Conservation (phyloP, 1,140 invertebrate genomes). For the Phymastichus coffea region DNA sequence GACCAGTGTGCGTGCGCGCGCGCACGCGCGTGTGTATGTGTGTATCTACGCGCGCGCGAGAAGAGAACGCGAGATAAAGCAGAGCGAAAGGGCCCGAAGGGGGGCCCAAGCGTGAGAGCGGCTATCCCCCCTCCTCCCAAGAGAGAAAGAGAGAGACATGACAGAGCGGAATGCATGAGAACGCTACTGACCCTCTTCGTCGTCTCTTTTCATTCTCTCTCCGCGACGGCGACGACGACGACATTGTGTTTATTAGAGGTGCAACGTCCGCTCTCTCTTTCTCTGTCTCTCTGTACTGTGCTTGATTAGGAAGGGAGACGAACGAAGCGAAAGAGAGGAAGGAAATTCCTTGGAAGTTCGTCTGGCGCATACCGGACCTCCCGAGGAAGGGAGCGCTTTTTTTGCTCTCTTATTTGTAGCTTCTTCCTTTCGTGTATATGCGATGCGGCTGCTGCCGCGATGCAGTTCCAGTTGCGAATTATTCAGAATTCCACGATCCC, state of each 20-base stretch:
- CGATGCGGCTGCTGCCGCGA: no score
- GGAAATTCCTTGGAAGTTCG: constrained; percentile 29
- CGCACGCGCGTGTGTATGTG: constrained; percentile 1
- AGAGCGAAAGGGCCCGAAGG: constrained; percentile 21
- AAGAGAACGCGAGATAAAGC: background rate
- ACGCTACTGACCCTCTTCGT: constrained; percentile 45
- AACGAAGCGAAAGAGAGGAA: constrained; percentile 5
- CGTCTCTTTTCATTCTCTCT: constrained; percentile 26
- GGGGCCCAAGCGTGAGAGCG: constrained; percentile 49
- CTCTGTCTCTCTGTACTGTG: background rate
- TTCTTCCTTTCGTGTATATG: background rate
- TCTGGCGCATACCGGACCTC: constrained; percentile 26
- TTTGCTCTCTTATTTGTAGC: background rate
- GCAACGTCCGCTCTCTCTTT: constrained; percentile 17
- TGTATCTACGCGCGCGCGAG: background rate
- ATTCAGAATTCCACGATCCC: no score
- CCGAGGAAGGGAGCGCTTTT: constrained; percentile 6
- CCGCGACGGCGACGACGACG: no score
- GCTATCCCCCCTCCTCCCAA: constrained; percentile 33
- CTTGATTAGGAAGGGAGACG: background rate
- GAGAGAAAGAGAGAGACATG: constrained; percentile 34
- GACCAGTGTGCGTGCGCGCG: constrained; percentile 14
- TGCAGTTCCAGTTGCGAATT: no score
- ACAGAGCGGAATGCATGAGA: constrained; percentile 56
- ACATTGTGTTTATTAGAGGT: no score